These are phyloP conservation scores for Eupleurogrammus muticus DNA, from an alignment of 2,797 vertebrate species.

Conservation along the genomic window DNA sequence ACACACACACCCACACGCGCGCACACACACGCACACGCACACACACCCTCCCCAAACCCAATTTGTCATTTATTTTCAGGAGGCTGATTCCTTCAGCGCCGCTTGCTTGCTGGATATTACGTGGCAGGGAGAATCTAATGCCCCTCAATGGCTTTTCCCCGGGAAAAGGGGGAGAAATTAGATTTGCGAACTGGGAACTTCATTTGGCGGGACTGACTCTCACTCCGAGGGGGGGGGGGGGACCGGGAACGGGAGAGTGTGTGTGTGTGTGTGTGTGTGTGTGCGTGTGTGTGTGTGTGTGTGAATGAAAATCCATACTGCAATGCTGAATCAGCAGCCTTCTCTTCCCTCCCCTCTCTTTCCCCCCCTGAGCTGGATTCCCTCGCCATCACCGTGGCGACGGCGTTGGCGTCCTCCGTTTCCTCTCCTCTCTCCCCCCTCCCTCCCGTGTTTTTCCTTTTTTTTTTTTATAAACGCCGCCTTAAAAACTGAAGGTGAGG, in stretches of 20 bases:
- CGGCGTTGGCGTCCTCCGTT: slow-evolving; percentile 28
- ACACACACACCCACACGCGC: slow-evolving; percentile 42
- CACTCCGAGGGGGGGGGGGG: slow-evolving; percentile 37
- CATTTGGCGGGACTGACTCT: slow-evolving; percentile 71
- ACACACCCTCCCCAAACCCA: slow-evolving; percentile 87
- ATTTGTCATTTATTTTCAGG: slow-evolving; percentile 96
- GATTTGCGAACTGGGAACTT: slow-evolving; percentile 81
- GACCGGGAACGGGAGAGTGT: slow-evolving; percentile 18
- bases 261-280: slow-evolving; percentile 6
- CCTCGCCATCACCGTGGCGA: slow-evolving; percentile 24
- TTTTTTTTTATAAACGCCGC: too few species aligned
- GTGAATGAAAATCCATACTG: slow-evolving; percentile 85
- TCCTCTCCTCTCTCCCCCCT: slow-evolving; percentile 9
- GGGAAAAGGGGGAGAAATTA: slow-evolving; percentile 74
- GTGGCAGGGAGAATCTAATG: slow-evolving; percentile 96
- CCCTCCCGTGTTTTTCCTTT: neutral
- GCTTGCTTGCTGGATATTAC: slow-evolving; percentile 90
- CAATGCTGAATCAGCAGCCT: slow-evolving; percentile 88
- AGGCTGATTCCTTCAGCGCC: slow-evolving; percentile 94
- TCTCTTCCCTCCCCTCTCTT: slow-evolving; percentile 44
- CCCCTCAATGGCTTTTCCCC: slow-evolving; percentile 84
- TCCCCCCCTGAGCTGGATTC: slow-evolving; percentile 25
- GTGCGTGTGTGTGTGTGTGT: slow-evolving; percentile 8
- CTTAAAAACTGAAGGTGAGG: too few species aligned
- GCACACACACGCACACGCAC: slow-evolving; percentile 75